Conservation (phyloP, 2,113 vertebrate genomes). For the Rhynchopsitta pachyrhyncha region DNA sequence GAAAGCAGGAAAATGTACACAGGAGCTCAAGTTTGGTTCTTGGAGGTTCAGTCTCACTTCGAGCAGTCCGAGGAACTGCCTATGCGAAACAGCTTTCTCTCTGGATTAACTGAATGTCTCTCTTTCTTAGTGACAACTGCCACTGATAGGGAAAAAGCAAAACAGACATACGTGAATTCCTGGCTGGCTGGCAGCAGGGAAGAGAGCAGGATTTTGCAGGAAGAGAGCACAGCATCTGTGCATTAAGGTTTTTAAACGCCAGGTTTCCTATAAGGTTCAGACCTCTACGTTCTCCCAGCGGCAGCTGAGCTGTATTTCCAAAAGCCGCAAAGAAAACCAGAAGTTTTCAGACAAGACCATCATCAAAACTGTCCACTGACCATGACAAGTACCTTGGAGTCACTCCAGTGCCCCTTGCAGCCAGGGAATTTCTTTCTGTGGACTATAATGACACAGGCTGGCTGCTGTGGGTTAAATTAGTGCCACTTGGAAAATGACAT, state of each 20-base stretch:
- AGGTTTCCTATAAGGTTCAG: background rate
- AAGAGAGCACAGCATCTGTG: background rate
- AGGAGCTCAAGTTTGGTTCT: background rate
- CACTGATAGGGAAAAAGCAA: background rate
- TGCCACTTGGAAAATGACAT: background rate
- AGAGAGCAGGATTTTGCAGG: background rate
- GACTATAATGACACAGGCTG: background rate
- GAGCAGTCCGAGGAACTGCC: background rate
- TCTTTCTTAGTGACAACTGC: background rate
- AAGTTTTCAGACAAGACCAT: background rate
- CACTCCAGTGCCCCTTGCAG: background rate
- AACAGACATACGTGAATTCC: background rate
- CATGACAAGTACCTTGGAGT: background rate
- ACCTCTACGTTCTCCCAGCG: background rate
- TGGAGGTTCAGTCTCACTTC: background rate
- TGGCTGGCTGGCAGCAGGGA: slow-evolving; percentile 16
- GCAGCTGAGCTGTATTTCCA: background rate
- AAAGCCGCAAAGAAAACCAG: background rate
- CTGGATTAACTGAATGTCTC: background rate
- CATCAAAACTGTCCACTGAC: background rate
- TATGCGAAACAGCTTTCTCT: background rate
- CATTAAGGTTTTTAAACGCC: background rate
- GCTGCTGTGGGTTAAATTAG: accelerated
- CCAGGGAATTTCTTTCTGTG: background rate
- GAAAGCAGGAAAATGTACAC: background rate